Percentiles rank a stretch among this genome's conserved stretches.
Conservation (phyloP, 2,113 vertebrate species). For the Alligator sinensis region DNA sequence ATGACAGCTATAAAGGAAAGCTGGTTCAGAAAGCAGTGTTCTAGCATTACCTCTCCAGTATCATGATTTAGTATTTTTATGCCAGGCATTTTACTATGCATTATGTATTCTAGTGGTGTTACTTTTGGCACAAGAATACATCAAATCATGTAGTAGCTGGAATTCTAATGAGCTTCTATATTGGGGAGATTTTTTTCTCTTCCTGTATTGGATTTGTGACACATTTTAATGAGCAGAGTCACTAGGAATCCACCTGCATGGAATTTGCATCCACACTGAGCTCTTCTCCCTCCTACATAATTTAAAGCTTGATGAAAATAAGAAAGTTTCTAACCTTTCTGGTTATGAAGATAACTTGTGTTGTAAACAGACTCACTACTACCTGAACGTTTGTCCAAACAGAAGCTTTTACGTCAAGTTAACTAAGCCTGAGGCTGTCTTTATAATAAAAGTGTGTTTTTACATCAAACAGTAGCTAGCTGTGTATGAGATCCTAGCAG, state of each 20-base stretch:
- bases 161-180: fast-evolving
- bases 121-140: fast-evolving
- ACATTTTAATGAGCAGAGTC: neutral
- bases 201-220: neutral
- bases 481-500: neutral
- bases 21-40: neutral
- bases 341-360: neutral
- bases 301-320: neutral
- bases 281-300: neutral
- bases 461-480: neutral
- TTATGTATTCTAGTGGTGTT: neutral
- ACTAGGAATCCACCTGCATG: neutral
- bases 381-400: neutral
- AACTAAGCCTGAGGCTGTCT: neutral
- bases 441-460: neutral
- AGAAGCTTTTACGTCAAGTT: neutral
- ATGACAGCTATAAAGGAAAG: neutral
- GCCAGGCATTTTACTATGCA: neutral
- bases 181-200: neutral
- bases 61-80: neutral
- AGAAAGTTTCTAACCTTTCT: neutral
- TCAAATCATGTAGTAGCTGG: neutral
- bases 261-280: neutral
- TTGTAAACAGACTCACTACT: neutral
- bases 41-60: neutral